phyloP scores from a whole-genome alignment of 2,888 invertebrate species.

The Tethea ocularis region DNA sequence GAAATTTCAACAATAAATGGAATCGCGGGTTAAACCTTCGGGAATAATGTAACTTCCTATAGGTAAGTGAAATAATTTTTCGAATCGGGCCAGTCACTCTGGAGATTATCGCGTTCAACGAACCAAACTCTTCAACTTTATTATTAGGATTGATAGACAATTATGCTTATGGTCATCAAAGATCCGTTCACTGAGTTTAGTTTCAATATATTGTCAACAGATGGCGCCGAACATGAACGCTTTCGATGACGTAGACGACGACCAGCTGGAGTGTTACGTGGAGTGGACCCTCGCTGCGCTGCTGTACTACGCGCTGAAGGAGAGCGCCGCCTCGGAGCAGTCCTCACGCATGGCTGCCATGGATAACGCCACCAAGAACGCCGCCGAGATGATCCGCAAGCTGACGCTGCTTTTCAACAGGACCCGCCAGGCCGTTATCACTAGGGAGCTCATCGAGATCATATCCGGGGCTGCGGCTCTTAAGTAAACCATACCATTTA shows the following conservation, averaged over 20 bases:
- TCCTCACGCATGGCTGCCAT: slow-evolving; percentile 92
- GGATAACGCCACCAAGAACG: slow-evolving; percentile 93
- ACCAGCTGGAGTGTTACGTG: slow-evolving; percentile 86
- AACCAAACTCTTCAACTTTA: too few relatives aligned
- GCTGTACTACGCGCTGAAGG: slow-evolving; percentile 89
- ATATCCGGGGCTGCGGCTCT: slow-evolving; percentile 94
- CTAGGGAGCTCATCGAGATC: slow-evolving; percentile 94
- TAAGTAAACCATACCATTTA: slow-evolving; percentile 45
- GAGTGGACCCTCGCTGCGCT: slow-evolving; percentile 89
- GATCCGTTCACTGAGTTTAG: too few relatives aligned
- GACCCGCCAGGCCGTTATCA: slow-evolving; percentile 93
- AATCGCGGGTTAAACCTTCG: too few relatives aligned
- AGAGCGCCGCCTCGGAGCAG: slow-evolving; percentile 90
- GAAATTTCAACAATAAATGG: too few relatives aligned
- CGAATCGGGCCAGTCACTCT: too few relatives aligned
- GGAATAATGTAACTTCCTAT: too few relatives aligned
- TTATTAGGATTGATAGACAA: too few relatives aligned
- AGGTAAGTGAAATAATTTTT: too few relatives aligned
- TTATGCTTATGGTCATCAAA: too few relatives aligned
- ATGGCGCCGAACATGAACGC: slow-evolving; percentile 85
- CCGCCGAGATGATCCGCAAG: slow-evolving; percentile 91
- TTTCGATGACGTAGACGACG: slow-evolving; percentile 89
- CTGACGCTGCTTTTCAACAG: slow-evolving; percentile 89
- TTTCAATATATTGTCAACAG: slow-evolving; percentile 43
- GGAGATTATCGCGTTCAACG: too few relatives aligned